A percentile compares a stretch with the other conserved stretches of the same genome.
These are phyloP conservation scores for Madoqua kirkii DNA, from an alignment of 2,113 vertebrate genomes.

Conservation along the genomic window DNA sequence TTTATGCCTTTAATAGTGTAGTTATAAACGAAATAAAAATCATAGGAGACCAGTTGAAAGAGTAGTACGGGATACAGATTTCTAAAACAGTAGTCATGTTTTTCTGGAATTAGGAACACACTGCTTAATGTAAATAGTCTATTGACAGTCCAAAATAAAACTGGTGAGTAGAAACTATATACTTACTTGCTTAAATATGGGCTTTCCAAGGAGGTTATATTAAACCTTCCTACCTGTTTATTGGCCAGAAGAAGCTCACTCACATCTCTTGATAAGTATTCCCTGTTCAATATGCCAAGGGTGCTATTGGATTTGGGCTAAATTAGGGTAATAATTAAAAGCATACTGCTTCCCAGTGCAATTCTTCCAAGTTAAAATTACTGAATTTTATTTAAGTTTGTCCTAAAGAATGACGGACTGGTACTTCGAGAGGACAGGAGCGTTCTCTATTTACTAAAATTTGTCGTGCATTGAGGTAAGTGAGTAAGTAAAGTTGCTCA, in stretches of 20 bases:
- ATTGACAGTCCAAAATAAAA: background rate
- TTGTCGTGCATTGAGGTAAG: accelerated
- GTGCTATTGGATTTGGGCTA: background rate
- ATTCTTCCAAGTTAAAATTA: background rate
- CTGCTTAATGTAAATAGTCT: background rate
- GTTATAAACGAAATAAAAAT: background rate
- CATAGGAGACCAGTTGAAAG: background rate
- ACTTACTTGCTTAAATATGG: background rate
- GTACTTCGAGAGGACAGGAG: accelerated
- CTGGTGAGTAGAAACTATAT: background rate
- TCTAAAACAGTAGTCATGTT: background rate
- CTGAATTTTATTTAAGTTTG: background rate
- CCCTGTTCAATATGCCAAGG: background rate
- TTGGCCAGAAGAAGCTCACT: background rate
- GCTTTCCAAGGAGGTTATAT: background rate
- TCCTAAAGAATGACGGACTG: accelerated
- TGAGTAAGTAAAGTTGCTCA: too few relatives aligned
- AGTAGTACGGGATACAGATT: background rate
- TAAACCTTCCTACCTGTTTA: background rate
- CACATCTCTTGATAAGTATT: background rate
- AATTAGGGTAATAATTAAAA: background rate
- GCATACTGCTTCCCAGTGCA: background rate
- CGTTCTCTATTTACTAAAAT: accelerated
- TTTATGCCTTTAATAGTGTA: background rate
- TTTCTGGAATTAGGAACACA: background rate